Percentiles rank a stretch among this genome's conserved stretches.
These are phyloP conservation scores for Philereme vetulata DNA, from an alignment of 2,888 invertebrate genomes.

Conservation along the genomic window DNA sequence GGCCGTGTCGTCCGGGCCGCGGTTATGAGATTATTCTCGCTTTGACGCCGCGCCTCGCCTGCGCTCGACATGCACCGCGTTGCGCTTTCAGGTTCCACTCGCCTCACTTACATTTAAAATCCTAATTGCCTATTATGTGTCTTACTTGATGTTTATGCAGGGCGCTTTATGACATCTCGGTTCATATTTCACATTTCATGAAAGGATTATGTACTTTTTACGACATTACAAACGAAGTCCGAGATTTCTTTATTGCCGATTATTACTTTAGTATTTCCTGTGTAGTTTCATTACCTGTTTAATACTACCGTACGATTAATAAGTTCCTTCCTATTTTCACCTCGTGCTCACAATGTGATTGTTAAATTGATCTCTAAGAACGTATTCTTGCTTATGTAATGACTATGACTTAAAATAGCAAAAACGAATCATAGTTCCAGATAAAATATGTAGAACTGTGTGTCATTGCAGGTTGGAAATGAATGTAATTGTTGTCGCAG, in stretches of 20 bases:
- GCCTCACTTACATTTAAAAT: slow-evolving; percentile 64
- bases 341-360: slow-evolving; percentile 1
- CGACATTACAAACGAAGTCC: slow-evolving; percentile 1
- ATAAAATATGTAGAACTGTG: background rate
- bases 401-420: background rate
- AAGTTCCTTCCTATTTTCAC: slow-evolving; percentile 20
- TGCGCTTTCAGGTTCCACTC: slow-evolving; percentile 61
- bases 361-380: background rate
- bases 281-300: slow-evolving; percentile 8
- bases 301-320: slow-evolving; percentile 15
- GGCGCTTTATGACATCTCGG: slow-evolving; percentile 39
- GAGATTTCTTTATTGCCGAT: slow-evolving; percentile 11
- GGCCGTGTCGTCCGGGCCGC: slow-evolving; percentile 66
- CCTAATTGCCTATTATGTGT: slow-evolving; percentile 67
- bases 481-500: slow-evolving; percentile 38
- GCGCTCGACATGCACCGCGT: slow-evolving; percentile 58
- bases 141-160: slow-evolving; percentile 49
- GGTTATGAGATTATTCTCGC: slow-evolving; percentile 80
- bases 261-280: slow-evolving; percentile 18
- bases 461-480: slow-evolving; percentile 18
- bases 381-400: background rate
- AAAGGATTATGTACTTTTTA: slow-evolving; percentile 8
- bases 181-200: slow-evolving; percentile 12
- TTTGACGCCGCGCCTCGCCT: slow-evolving; percentile 67
- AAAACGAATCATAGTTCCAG: too few relatives aligned